Percentiles rank a stretch among this genome's conserved stretches.
Evolutionary conservation across 2,888 invertebrate genomes (phyloP).

Genomic region (Myopa tessellatipennis): DNA sequence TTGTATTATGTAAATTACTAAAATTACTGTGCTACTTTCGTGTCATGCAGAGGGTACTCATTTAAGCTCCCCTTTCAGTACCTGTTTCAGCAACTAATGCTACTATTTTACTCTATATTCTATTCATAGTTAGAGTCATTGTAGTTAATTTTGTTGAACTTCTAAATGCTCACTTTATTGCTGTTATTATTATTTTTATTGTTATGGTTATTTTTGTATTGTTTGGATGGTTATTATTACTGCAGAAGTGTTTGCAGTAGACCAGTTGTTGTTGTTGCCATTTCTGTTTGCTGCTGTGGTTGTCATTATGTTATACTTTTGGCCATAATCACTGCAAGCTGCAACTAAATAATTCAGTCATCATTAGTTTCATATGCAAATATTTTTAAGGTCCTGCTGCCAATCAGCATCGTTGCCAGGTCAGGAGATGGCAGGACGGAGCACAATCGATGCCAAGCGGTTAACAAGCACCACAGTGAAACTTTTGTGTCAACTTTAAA

Average conservation of each 20-base stretch:
- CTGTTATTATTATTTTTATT: background rate
- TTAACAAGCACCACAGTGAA: background rate
- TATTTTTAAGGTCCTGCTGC: conserved; percentile 2
- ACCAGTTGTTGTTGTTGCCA: no score
- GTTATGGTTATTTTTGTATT: background rate
- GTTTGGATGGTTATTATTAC: background rate
- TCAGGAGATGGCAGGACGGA: background rate
- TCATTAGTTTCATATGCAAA: conserved; percentile 29
- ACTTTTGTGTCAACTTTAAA: conserved; percentile 16
- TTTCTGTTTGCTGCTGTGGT: no score
- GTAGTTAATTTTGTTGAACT: no score
- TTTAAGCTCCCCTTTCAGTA: no score
- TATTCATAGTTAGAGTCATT: no score
- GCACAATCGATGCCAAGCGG: background rate
- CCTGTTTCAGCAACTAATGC: no score
- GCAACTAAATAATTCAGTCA: conserved; percentile 15
- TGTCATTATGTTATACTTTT: background rate
- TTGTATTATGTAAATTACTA: no score
- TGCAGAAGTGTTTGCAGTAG: no score
- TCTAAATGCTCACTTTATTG: no score
- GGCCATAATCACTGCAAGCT: background rate
- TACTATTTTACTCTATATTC: no score
- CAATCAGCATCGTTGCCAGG: conserved; percentile 1
- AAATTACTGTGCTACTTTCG: no score
- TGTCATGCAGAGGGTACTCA: no score